Conservation (phyloP, 2,113 vertebrate species). For the Aphyosemion australe region DNA sequence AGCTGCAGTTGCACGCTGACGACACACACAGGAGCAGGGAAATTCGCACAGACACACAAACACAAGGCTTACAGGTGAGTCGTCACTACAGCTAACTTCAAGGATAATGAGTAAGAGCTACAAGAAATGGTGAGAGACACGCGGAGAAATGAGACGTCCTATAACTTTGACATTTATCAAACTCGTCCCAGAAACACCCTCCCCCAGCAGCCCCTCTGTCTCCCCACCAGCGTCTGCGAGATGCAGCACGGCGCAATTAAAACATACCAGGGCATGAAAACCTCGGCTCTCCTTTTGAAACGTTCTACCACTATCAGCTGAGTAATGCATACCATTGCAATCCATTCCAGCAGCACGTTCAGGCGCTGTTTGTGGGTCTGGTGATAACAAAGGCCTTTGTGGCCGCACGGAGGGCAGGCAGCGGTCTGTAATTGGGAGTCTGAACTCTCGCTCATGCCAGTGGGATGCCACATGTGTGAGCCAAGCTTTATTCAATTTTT, state of each 20-base stretch:
- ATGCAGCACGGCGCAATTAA: slow-evolving; percentile 71
- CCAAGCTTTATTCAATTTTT: slow-evolving; percentile 24
- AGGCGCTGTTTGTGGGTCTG: slow-evolving; percentile 65
- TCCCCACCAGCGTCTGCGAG: slow-evolving; percentile 47
- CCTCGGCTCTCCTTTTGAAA: slow-evolving; percentile 61
- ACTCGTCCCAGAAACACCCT: slow-evolving; percentile 58
- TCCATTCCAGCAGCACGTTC: slow-evolving; percentile 63
- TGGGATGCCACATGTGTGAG: slow-evolving; percentile 57
- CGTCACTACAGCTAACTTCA: slow-evolving; percentile 55
- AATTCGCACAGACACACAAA: slow-evolving; percentile 8
- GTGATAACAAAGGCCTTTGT: slow-evolving; percentile 77
- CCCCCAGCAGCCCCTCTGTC: slow-evolving; percentile 17
- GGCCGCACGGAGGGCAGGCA: slow-evolving; percentile 58
- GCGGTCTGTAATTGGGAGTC: slow-evolving; percentile 71
- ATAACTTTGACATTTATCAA: slow-evolving; percentile 73
- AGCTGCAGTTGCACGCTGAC: slow-evolving; percentile 13
- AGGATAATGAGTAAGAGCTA: slow-evolving; percentile 56
- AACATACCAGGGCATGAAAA: slow-evolving; percentile 74
- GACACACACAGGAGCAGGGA: slow-evolving; percentile 13
- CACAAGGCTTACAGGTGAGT: slow-evolving; percentile 38
- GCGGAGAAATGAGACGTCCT: slow-evolving; percentile 63
- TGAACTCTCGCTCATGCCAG: slow-evolving; percentile 59
- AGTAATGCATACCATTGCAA: slow-evolving; percentile 64
- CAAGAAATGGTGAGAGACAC: slow-evolving; percentile 41
- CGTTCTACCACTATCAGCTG: slow-evolving; percentile 61